Percentiles rank a stretch among this genome's conserved stretches.
phyloP scores from a whole-genome alignment of 2,113 vertebrate genomes.

The Astur gentilis region DNA sequence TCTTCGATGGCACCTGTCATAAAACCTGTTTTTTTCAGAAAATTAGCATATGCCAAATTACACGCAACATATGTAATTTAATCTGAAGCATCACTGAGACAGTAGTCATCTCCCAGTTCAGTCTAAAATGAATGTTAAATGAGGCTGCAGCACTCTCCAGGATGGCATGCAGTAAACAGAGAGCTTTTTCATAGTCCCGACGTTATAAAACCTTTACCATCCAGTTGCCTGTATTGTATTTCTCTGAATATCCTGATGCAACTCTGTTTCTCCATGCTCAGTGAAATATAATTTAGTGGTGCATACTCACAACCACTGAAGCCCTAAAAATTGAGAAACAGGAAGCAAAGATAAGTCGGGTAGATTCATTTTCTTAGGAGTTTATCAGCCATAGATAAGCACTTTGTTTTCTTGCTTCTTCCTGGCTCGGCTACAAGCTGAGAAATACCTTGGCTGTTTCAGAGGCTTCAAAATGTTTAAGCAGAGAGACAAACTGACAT shows the following conservation, averaged over 20 bases:
- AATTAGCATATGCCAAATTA: background rate
- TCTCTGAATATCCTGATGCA: background rate
- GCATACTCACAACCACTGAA: background rate
- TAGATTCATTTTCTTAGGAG: background rate
- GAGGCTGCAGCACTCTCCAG: background rate
- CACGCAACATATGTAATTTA: background rate
- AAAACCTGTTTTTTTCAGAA: background rate
- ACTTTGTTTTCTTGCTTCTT: background rate
- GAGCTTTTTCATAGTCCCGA: background rate
- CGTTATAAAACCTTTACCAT: background rate
- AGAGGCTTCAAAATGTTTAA: background rate
- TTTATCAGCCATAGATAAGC: background rate
- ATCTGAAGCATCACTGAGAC: background rate
- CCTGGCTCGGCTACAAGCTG: background rate
- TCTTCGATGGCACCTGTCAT: background rate
- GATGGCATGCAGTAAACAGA: background rate
- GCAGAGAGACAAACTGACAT: background rate
- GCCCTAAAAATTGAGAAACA: background rate
- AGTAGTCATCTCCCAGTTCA: background rate
- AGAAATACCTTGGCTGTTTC: background rate
- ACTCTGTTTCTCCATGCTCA: background rate
- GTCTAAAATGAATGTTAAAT: background rate
- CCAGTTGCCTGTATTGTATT: background rate
- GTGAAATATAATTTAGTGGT: background rate
- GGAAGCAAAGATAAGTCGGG: background rate